Percentiles rank a stretch among this genome's conserved stretches.
phyloP scores from a whole-genome alignment of 30 jellyfish, hydroid and myxozoan genomes.

The Aurelia sp. region DNA sequence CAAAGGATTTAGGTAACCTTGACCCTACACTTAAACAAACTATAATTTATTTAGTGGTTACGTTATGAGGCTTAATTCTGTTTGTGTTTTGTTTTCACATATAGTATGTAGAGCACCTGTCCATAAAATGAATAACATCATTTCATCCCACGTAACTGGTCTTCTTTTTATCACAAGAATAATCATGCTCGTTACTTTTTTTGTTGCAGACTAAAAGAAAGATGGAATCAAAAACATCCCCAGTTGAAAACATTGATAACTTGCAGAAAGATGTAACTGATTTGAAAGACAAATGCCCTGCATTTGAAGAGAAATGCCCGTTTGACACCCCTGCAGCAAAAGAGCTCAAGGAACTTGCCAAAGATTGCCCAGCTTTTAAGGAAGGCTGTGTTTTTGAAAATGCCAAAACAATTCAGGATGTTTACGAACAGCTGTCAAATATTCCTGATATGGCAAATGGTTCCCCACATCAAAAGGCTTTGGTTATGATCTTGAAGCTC shows the following conservation, averaged over 20 bases:
- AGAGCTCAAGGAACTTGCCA: slow-evolving; percentile 40
- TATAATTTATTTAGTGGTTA: too few relatives aligned
- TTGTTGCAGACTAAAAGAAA: too few relatives aligned
- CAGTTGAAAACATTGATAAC: not conserved
- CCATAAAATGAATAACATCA: too few relatives aligned
- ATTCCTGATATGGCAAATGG: slow-evolving; percentile 54
- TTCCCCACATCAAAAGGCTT: slow-evolving; percentile 47
- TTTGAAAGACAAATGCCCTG: slow-evolving; percentile 80
- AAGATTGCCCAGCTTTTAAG: slow-evolving; percentile 67
- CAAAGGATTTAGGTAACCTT: too few relatives aligned
- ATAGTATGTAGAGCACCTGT: too few relatives aligned
- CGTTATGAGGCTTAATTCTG: too few relatives aligned
- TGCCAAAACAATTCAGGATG: slow-evolving; percentile 56
- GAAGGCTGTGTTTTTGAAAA: slow-evolving; percentile 60
- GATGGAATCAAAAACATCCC: not conserved
- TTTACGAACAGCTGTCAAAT: slow-evolving; percentile 52
- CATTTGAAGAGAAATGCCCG: slow-evolving; percentile 75
- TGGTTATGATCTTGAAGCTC: slow-evolving; percentile 42
- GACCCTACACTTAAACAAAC: too few relatives aligned
- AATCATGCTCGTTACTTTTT: not conserved
- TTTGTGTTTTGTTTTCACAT: too few relatives aligned
- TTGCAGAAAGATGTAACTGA: slow-evolving; percentile 19
- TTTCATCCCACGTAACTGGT: too few relatives aligned
- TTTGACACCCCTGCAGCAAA: slow-evolving; percentile 62
- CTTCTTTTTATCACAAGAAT: too few relatives aligned